Base-by-base conservation (phyloP, 1,140 invertebrate species). In the Colletes gigas region DNA sequence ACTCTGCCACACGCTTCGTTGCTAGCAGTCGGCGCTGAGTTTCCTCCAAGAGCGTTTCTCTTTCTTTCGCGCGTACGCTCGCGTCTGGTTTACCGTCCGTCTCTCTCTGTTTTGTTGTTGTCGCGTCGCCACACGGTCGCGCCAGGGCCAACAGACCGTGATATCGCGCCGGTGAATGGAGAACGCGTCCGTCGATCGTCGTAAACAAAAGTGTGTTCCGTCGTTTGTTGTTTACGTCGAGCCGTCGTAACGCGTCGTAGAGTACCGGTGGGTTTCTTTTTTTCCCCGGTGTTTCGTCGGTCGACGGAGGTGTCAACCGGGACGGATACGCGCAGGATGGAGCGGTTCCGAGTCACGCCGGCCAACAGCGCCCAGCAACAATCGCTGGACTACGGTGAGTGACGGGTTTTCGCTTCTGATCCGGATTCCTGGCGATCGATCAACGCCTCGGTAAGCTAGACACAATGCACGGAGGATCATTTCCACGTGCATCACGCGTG, bases 321-420 rank as follows among this genome's bases (percentile, higher is more conserved):
- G 60, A 78, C 44, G 59, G 50, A 60, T 47, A 60, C 12, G 5
- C 63, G 19, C 55, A 83, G 78, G 74, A 88, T 82, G 82, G 89
- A 90, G 79, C 84, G 89, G 21, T 90, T 90, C 69, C 83, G 81
- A 69, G 89, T 90, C 39, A 90, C 89, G 65, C 89, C 89, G 78
- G 85, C 89, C 44, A 86, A 82, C 52, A 90, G 69, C 70, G 76
- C 81, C 21, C 80, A 81, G 4, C 79, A 84, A 79, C 83, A 82
- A 60, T 67, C 88, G 59, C 52, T 82, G 19, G 85, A 89, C 39
- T 87, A 84, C 50, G 89, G 89, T 90, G 78, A 90, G 89, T 87
- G 10, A 10, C 10, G 50, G 44, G 9, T 50, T 50, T 50, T 50
- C 9, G 10, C 50, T 50, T 12, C 8, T 12, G 50, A 50, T 50